Percentiles rank a stretch among this genome's conserved stretches.
These are phyloP conservation scores for Pogonomyrmex barbatus DNA, from an alignment of 1,140 invertebrate species.

Conservation along the genomic window DNA sequence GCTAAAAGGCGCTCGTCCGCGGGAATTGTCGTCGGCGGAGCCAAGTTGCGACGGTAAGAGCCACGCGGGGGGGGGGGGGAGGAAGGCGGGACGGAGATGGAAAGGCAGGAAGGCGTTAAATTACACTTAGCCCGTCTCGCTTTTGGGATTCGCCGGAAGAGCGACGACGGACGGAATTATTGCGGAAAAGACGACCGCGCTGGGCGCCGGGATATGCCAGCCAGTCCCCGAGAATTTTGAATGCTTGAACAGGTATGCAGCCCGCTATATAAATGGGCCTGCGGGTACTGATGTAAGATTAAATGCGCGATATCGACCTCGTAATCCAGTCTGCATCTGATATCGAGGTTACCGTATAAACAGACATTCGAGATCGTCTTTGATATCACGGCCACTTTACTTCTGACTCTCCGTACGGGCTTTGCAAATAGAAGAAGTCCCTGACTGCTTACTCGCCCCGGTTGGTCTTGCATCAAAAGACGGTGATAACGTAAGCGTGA, in stretches of 20 bases:
- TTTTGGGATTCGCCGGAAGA: constrained; percentile 54
- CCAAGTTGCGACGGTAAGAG: constrained; percentile 7
- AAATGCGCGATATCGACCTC: constrained; percentile 73
- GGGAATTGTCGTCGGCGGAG: constrained; percentile 62
- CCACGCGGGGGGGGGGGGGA: neutral
- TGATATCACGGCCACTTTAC: constrained; percentile 72
- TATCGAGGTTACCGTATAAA: constrained; percentile 75
- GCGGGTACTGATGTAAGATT: constrained; percentile 74
- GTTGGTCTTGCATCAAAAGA: constrained; percentile 48
- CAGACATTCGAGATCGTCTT: constrained; percentile 72
- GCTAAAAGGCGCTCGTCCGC: constrained; percentile 78
- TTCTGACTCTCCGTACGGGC: constrained; percentile 34
- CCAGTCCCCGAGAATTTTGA: constrained; percentile 55
- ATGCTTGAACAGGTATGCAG: constrained; percentile 37
- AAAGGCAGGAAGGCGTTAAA: constrained; percentile 73
- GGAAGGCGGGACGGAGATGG: neutral
- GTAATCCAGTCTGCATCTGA: constrained; percentile 76
- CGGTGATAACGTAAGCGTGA: constrained; percentile 57
- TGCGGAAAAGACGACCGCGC: constrained; percentile 59
- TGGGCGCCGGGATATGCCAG: constrained; percentile 16
- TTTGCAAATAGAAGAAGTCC: constrained; percentile 69
- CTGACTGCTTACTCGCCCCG: constrained; percentile 66
- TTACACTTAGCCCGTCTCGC: constrained; percentile 70
- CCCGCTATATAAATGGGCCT: constrained; percentile 69
- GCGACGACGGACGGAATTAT: constrained; percentile 51